Evolutionary conservation across 2,113 vertebrate species (phyloP), one percentile per base, ranked within the genome.

Genomic region (Okapia johnstoni): DNA sequence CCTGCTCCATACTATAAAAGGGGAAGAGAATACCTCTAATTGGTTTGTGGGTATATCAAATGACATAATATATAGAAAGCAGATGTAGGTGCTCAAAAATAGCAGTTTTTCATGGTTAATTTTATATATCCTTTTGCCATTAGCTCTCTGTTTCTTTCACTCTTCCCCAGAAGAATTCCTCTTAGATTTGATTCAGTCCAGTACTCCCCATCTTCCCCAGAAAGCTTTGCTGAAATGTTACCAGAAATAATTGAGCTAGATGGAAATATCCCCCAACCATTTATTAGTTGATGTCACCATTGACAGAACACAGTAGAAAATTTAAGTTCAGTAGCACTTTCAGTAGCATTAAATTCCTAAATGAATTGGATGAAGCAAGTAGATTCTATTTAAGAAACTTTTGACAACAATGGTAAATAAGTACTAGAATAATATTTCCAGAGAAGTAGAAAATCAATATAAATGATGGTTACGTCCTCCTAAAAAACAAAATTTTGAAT

Each of bases 401-500:
- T 81, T 97, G 58, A 80, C 13, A 33, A 57, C 57, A 95, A 81
- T 25, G 9, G 9, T 81, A 80, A 83, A 55, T 85, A 91, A 84
- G 14, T 12, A 12, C 80, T 19, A 76, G 70, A 46, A 63, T 55
- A 63, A 58, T 79, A 92, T 91, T 43, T 26, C 48, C n/a, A 96
- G 83, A 85, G 12, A 60, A n/a, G n/a, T 60, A 88, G 7, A 14
- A 95, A 88, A 70, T 40, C 63, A 91, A 93, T 80, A 95, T 58
- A n/a, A n/a, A 81, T 48, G n/a, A 63, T 70, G 23, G 7, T 76
- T 84, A 77, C 79, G 3, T 85, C n/a, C 33, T 93, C 46, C 28
- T 58, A 86, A 90, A 94, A 85, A 54, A 23, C 60, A 81, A 92
- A 85, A 80, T 52, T 90, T 91, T 43, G 90, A 96, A 52, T 93